Percentiles rank a stretch among this genome's conserved stretches.
phyloP scores from a whole-genome alignment of 2,113 vertebrate species.

The Salvelinus sp. region DNA sequence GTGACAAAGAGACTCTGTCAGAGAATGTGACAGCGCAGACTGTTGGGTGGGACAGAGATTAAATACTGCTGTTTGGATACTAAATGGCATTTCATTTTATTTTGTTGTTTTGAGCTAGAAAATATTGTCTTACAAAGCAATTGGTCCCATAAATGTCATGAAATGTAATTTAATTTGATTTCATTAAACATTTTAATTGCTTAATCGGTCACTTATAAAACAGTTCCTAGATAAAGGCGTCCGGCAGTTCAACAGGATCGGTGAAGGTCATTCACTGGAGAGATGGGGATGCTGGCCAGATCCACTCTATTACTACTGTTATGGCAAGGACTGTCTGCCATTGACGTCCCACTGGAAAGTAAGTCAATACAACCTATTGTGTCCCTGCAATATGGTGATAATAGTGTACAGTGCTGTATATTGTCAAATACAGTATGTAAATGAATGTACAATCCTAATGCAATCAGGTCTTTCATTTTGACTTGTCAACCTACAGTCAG shows the following conservation, averaged over 20 bases:
- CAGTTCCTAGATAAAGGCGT: constrained; percentile 19
- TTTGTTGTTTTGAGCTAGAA: neutral
- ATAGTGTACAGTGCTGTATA: neutral
- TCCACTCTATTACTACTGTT: constrained; percentile 73
- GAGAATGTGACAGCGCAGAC: neutral
- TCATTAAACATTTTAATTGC: neutral
- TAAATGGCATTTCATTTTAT: neutral
- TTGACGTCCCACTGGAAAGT: constrained; percentile 90
- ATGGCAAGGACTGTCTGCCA: constrained; percentile 70
- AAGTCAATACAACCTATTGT: constrained; percentile 56
- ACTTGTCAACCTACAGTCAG: constrained; percentile 74
- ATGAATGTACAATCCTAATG: neutral
- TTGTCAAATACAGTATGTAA: neutral
- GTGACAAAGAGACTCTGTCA: constrained; percentile 27
- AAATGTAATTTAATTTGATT: too few relatives aligned
- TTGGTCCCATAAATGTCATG: neutral
- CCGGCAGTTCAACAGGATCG: constrained; percentile 25
- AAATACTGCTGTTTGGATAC: constrained; percentile 7
- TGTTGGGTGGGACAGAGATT: neutral
- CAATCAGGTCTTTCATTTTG: constrained; percentile 4
- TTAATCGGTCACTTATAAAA: neutral
- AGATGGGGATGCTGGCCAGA: constrained; percentile 74
- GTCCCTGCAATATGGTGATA: neutral
- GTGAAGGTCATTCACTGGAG: constrained; percentile 52
- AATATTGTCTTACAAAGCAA: constrained; percentile 1